Evolutionary conservation across 2,797 vertebrate genomes (phyloP).

Genomic region (Ctenochaetus hawaiiensis): DNA sequence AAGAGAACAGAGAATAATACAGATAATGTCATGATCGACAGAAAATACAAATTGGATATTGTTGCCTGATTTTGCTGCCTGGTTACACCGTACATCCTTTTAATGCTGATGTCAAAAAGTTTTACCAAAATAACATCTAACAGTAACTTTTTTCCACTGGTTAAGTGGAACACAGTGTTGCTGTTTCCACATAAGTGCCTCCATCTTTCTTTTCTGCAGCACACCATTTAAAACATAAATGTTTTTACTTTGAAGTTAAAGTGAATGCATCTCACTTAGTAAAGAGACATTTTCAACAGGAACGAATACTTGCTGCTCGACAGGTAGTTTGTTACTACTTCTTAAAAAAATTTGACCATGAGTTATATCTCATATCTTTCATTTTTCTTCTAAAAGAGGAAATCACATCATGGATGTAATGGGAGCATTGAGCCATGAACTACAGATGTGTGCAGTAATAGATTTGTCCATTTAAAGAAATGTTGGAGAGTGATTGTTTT

Average conservation of each 20-base stretch:
- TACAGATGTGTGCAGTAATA: neutral
- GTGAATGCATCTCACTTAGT: conserved; percentile 16
- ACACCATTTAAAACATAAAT: conserved; percentile 19
- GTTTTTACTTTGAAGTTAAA: conserved; percentile 30
- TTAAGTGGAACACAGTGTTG: conserved; percentile 40
- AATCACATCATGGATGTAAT: neutral
- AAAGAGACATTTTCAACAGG: neutral
- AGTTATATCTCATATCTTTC: neutral
- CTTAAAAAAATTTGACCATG: neutral
- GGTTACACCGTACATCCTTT: conserved; percentile 5
- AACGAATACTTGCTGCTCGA: neutral
- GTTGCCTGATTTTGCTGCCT: neutral
- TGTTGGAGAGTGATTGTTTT: neutral
- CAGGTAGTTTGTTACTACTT: neutral
- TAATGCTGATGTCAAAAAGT: conserved; percentile 12
- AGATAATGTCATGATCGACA: neutral
- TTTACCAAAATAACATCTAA: conserved; percentile 40
- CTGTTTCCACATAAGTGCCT: conserved; percentile 28
- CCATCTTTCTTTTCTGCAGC: conserved; percentile 33
- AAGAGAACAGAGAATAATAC: neutral
- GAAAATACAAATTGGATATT: neutral
- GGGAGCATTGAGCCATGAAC: neutral
- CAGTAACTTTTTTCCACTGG: conserved; percentile 53
- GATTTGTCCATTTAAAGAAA: neutral
- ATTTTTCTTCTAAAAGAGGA: neutral